Base-by-base conservation (phyloP, 2,888 invertebrate genomes). In the Thereva nobilitata region DNA sequence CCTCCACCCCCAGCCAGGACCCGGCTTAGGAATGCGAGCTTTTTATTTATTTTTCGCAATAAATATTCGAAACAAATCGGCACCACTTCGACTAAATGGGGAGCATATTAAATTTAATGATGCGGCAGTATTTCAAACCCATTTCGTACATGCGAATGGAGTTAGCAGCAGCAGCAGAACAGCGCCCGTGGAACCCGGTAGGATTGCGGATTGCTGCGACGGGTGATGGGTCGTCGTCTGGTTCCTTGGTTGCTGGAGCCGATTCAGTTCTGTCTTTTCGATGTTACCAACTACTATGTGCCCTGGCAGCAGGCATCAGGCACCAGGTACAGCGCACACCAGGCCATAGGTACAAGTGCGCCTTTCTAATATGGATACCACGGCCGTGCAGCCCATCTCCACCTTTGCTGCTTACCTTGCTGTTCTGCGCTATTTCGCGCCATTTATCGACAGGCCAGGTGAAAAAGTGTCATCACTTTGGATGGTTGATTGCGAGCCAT, bases 41-140 rank as follows among this genome's bases (percentile, higher is more conserved):
- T 67, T 71, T 71, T 73, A 71, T 73, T 73, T 73, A 75, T 72
- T 72, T 74, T 72, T 74, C 74, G 78, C 76, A 77, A 76, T 78
- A 79, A 79, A 78, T 80, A 80, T 79, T 78, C 79, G 75, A 80
- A 81, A 81, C 80, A 81, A 81, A 81, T 81, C 80, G 81, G 78
- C 80, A 80, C 78, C 81, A 79, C 81, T 81, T 81, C 80, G 78
- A 79, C 79, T 80, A 81, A 81, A 81, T 81, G 81, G 80, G 80
- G 76, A 77, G 77, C 78, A 79, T 80, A 81, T 81, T 81, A 81
- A 81, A 80, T 81, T 81, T 81, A 81, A 81, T 79, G 81, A 80
- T 78, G 78, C 78, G 79, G 79, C 79, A 79, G 79, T 81, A 81
- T 81, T 80, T 80, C 79, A 81, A 79, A 79, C 79, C 78, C 76